Evolutionary conservation across 2,113 vertebrate species (phyloP).

Genomic region (Trichomycterus rosablanca): DNA sequence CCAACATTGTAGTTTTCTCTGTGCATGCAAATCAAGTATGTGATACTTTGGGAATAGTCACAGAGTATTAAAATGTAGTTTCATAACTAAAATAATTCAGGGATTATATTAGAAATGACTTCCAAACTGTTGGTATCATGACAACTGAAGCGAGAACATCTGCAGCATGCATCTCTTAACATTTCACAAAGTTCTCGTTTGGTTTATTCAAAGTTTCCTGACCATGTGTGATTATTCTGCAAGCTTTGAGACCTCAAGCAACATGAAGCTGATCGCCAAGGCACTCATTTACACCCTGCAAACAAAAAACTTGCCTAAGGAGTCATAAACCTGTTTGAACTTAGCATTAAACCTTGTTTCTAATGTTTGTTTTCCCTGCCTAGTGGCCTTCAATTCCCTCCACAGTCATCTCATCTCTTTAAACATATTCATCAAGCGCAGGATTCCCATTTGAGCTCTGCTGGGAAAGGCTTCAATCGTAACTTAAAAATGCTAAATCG

Average conservation of each 20-base stretch:
- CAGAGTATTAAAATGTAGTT: too few relatives aligned
- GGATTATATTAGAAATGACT: too few relatives aligned
- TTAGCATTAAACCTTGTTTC: neutral
- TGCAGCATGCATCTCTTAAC: neutral
- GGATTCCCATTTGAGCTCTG: neutral
- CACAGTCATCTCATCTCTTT: constrained; percentile 7
- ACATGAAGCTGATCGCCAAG: neutral
- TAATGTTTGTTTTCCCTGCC: neutral
- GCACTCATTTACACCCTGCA: neutral
- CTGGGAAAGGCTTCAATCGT: constrained; percentile 1
- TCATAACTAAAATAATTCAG: too few relatives aligned
- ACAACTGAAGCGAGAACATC: neutral
- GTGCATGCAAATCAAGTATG: too few relatives aligned
- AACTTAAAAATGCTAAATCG: constrained; percentile 10
- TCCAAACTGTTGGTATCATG: too few relatives aligned
- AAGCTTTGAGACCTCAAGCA: neutral
- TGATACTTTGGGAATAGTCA: too few relatives aligned
- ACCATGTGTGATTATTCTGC: neutral
- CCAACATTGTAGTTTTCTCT: too few relatives aligned
- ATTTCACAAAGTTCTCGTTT: neutral
- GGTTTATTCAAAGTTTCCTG: neutral
- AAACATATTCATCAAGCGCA: constrained; percentile 7
- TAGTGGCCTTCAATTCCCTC: constrained; percentile 2
- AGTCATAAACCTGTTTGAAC: constrained; percentile 13
- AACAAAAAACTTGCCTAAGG: neutral